Conservation (phyloP, 2,113 vertebrate genomes). For the Phodopus roborovskii region DNA sequence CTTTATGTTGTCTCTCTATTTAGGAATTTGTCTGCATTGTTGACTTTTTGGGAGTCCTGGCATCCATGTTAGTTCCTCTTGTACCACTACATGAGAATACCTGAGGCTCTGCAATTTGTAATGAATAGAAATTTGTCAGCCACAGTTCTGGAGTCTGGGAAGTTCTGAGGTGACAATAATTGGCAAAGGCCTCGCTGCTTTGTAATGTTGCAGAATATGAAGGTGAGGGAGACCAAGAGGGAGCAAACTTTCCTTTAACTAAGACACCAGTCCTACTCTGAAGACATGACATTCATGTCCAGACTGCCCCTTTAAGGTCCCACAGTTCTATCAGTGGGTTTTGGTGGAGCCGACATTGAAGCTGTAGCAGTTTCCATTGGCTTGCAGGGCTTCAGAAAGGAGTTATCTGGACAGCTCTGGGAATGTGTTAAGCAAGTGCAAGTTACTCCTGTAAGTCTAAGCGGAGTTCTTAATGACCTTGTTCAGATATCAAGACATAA, state of each 20-base stretch:
- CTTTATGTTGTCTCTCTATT: background rate
- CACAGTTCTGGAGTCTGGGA: background rate
- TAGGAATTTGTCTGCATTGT: background rate
- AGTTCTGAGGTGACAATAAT: background rate
- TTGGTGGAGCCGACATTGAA: background rate
- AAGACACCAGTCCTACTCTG: background rate
- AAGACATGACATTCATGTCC: background rate
- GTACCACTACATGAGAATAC: background rate
- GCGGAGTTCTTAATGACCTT: background rate
- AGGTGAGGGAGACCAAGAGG: background rate
- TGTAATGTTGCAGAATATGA: too few relatives aligned
- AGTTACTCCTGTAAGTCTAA: background rate
- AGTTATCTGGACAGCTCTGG: background rate
- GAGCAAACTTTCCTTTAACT: background rate
- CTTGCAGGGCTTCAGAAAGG: background rate
- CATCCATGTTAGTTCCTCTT: background rate
- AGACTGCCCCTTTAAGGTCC: background rate
- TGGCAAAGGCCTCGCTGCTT: background rate
- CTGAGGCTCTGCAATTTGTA: background rate
- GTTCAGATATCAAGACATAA: background rate
- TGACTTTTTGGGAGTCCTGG: background rate
- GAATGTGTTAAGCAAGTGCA: slow-evolving; percentile 7
- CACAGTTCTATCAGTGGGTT: background rate
- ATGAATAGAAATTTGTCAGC: background rate
- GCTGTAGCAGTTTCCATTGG: background rate